Percentiles rank a stretch among this genome's conserved stretches.
phyloP scores from a whole-genome alignment of 2,888 invertebrate genomes.

The Baronia brevicornis region DNA sequence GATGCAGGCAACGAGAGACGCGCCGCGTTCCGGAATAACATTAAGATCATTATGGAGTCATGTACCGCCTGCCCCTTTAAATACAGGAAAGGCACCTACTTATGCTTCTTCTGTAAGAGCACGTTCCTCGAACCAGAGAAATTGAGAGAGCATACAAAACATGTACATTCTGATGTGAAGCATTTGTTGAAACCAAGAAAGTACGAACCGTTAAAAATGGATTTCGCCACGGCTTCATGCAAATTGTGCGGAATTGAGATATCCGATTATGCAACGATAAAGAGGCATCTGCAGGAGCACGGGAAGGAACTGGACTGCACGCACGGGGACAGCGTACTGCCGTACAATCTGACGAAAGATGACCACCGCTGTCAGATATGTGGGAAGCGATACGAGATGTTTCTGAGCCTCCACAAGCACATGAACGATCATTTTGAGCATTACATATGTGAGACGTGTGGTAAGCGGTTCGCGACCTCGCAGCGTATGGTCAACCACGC shows the following conservation, averaged over 20 bases:
- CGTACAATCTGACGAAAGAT: slow-evolving; percentile 57
- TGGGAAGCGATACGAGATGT: slow-evolving; percentile 61
- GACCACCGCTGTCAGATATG: slow-evolving; percentile 59
- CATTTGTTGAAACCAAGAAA: slow-evolving; percentile 48
- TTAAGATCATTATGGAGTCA: slow-evolving; percentile 46
- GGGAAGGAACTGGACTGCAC: slow-evolving; percentile 44
- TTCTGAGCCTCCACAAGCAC: slow-evolving; percentile 59
- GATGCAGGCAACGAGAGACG: slow-evolving; percentile 42
- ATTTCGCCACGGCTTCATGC: slow-evolving; percentile 47
- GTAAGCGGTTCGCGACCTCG: slow-evolving; percentile 56
- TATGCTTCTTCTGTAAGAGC: slow-evolving; percentile 59
- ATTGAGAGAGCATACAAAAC: slow-evolving; percentile 49
- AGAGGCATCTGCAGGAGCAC: slow-evolving; percentile 49
- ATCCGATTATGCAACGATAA: slow-evolving; percentile 43
- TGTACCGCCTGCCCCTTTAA: slow-evolving; percentile 65
- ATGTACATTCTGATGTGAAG: slow-evolving; percentile 39
- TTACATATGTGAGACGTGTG: slow-evolving; percentile 65
- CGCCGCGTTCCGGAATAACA: slow-evolving; percentile 55
- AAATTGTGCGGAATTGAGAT: slow-evolving; percentile 46
- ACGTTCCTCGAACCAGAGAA: slow-evolving; percentile 60
- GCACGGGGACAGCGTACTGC: slow-evolving; percentile 56
- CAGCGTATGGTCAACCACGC: slow-evolving; percentile 61
- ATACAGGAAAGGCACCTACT: slow-evolving; percentile 58
- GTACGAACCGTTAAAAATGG: slow-evolving; percentile 64
- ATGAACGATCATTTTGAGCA: slow-evolving; percentile 68